These are phyloP conservation scores for Artemia sp. DNA, from an alignment of 2,888 invertebrate genomes.

Conservation along the genomic window DNA sequence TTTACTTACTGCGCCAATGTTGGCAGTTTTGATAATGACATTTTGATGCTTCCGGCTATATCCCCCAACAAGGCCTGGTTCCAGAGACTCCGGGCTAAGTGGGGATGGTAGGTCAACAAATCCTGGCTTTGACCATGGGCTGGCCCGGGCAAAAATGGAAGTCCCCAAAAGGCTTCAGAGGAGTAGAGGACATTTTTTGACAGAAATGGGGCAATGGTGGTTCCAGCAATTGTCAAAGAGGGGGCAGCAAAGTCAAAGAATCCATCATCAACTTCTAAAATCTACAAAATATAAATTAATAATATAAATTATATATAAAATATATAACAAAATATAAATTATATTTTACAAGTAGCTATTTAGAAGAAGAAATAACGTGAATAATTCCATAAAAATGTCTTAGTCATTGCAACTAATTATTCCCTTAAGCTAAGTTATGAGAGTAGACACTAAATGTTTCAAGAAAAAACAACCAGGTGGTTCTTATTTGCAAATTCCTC, in stretches of 20 bases:
- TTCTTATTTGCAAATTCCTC: no score
- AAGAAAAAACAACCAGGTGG: no score
- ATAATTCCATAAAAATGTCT: background rate
- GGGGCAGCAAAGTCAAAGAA: constrained; percentile 28
- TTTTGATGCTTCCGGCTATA: constrained; percentile 28
- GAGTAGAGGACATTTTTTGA: constrained; percentile 28
- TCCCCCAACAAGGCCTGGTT: constrained; percentile 29
- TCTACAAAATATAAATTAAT: constrained; percentile 24
- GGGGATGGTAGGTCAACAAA: constrained; percentile 25
- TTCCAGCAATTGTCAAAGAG: constrained; percentile 28
- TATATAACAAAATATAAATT: constrained; percentile 19
- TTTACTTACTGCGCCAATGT: constrained; percentile 21
- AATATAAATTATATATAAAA: no score
- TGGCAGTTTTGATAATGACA: constrained; percentile 26
- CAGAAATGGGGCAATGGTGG: constrained; percentile 28
- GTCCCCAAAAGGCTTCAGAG: constrained; percentile 29
- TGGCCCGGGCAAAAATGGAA: constrained; percentile 26
- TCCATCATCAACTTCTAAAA: constrained; percentile 28
- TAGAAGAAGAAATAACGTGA: background rate
- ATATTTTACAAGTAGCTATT: no score
- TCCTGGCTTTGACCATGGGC: constrained; percentile 23
- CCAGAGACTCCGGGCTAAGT: constrained; percentile 28
- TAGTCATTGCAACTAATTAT: background rate
- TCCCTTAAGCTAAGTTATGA: no score
- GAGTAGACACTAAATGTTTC: no score